phyloP scores from a whole-genome alignment of 2,888 invertebrate species.

The Aleiodes alternator region DNA sequence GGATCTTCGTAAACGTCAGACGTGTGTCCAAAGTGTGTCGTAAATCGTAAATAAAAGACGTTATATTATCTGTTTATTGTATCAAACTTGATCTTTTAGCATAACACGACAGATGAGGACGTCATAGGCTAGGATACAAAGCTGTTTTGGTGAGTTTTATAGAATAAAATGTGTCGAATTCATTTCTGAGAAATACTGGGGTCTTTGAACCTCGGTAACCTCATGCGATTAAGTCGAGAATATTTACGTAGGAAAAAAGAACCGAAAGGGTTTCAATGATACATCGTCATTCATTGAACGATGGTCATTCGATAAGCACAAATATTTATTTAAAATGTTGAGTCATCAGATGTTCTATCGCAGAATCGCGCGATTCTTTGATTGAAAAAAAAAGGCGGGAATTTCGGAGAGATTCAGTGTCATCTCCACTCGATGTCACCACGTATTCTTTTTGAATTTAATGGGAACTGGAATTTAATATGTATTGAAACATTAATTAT shows the following conservation, averaged over 20 bases:
- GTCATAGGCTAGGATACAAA: not conserved
- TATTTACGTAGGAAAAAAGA: constrained; percentile 1
- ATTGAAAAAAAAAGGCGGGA: constrained; percentile 16
- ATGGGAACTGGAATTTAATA: not conserved
- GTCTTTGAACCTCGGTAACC: constrained; percentile 1
- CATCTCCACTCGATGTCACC: constrained; percentile 17
- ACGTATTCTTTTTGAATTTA: not conserved
- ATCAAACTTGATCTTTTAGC: not conserved
- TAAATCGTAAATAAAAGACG: constrained; percentile 15
- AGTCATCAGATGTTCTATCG: no score
- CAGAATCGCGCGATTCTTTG: no score
- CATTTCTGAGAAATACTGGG: not conserved
- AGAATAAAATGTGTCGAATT: constrained; percentile 2
- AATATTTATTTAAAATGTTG: no score
- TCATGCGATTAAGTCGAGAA: not conserved
- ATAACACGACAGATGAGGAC: not conserved
- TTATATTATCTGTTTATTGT: constrained; percentile 26
- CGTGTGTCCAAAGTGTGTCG: not conserved
- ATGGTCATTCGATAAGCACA: no score
- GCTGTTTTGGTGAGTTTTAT: constrained; percentile 21
- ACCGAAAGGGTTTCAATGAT: not conserved
- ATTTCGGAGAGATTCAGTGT: not conserved
- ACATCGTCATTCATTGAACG: no score
- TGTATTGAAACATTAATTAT: no score
- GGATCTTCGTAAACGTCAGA: not conserved